These are phyloP conservation scores for Pseudopodoces humilis DNA, from an alignment of 2,113 vertebrate genomes.

Conservation along the genomic window DNA sequence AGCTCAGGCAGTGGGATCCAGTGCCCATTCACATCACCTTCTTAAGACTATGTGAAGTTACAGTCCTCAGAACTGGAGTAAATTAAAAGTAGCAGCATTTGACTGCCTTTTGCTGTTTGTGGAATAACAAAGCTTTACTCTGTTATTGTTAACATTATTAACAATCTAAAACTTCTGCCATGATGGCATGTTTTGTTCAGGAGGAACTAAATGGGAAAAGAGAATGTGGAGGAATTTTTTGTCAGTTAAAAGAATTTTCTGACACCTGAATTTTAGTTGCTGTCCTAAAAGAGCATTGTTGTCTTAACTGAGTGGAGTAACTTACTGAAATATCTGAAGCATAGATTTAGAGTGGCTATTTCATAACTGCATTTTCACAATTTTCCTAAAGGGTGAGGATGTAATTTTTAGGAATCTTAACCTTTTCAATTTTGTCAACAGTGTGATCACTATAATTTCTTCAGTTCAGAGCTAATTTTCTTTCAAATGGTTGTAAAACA, in stretches of 20 bases:
- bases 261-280: background rate
- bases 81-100: background rate
- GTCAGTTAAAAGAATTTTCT: background rate
- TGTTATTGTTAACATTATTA: background rate
- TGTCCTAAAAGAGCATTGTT: background rate
- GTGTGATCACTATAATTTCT: fast-evolving
- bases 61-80: background rate
- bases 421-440: background rate
- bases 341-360: background rate
- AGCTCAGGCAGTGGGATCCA: background rate
- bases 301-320: background rate
- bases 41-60: fast-evolving
- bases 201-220: background rate
- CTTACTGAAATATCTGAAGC: background rate
- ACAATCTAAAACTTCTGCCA: background rate
- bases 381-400: background rate
- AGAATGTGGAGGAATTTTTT: background rate
- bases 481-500: background rate
- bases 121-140: background rate
- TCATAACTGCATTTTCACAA: background rate
- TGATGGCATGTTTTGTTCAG: background rate
- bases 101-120: background rate
- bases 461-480: background rate
- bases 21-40: background rate
- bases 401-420: background rate